A percentile compares a stretch with the other conserved stretches of the same genome.
These are phyloP conservation scores for Odobenus rosmarus DNA, from an alignment of 2,113 vertebrate genomes.

Conservation along the genomic window DNA sequence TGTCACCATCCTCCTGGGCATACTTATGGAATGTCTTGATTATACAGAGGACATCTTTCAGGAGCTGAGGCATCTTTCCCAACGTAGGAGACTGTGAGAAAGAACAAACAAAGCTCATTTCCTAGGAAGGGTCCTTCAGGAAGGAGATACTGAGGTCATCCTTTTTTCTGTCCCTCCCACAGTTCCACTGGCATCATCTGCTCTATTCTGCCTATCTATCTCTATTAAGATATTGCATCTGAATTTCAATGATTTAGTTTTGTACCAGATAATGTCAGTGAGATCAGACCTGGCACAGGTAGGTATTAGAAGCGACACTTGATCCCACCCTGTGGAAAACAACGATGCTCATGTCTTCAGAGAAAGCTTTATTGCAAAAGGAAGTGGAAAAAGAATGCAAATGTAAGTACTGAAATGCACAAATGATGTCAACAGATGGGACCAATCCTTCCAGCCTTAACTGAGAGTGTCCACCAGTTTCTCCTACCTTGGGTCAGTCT, in stretches of 20 bases:
- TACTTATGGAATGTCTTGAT: constrained; percentile 72
- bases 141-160: not conserved
- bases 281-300: not conserved
- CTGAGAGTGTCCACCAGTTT: not conserved
- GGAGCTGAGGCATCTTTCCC: constrained; percentile 65
- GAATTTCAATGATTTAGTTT: not conserved
- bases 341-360: not conserved
- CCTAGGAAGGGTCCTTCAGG: not conserved
- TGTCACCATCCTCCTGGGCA: not conserved
- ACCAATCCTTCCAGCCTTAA: not conserved
- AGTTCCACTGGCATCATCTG: not conserved
- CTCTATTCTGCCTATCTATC: not conserved
- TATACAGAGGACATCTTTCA: constrained; percentile 57
- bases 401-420: not conserved
- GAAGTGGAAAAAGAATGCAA: not conserved
- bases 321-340: not conserved
- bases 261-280: not conserved
- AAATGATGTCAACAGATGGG: not conserved
- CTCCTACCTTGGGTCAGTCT: not conserved
- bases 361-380: constrained; percentile 10
- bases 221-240: not conserved
- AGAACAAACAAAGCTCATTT: constrained; percentile 8
- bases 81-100: constrained; percentile 47
- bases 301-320: not conserved
- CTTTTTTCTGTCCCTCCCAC: not conserved